Evolutionary conservation across 2,888 invertebrate genomes (phyloP).

Genomic region (Halictus ligatus): DNA sequence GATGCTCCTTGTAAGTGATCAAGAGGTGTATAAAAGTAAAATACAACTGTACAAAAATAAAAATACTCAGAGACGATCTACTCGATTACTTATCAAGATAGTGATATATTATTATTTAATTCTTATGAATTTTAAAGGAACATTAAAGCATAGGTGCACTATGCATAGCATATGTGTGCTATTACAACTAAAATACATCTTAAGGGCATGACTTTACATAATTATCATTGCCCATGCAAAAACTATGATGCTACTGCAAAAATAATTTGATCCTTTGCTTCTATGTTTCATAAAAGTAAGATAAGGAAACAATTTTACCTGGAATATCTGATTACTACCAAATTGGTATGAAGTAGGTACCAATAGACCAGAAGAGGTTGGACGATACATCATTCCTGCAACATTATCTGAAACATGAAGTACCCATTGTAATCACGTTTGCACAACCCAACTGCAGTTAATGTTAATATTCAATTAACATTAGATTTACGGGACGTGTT

Average conservation of each 20-base stretch:
- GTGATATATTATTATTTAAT: constrained; percentile 7
- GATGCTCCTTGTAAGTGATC: not conserved
- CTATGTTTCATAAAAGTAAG: not conserved
- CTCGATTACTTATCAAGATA: not conserved
- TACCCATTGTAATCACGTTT: constrained; percentile 8
- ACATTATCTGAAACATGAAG: constrained; percentile 77
- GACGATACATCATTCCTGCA: constrained; percentile 89
- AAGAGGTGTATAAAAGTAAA: not conserved
- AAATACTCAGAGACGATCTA: not conserved
- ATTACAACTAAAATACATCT: constrained; percentile 31
- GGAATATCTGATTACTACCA: constrained; percentile 87
- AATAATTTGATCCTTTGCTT: not conserved
- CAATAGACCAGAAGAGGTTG: constrained; percentile 86
- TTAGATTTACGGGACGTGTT: not conserved
- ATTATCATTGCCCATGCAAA: constrained; percentile 59
- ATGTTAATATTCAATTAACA: not conserved
- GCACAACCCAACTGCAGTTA: not conserved
- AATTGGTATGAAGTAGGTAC: constrained; percentile 87
- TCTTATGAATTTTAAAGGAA: not conserved
- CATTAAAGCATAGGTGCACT: constrained; percentile 23
- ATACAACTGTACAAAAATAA: not conserved
- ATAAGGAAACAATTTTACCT: constrained; percentile 84
- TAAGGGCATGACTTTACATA: constrained; percentile 60
- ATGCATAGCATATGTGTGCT: constrained; percentile 28
- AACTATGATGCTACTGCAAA: constrained; percentile 6